Base-by-base conservation (phyloP, 1,140 invertebrate genomes). In the Saccostrea echinata region DNA sequence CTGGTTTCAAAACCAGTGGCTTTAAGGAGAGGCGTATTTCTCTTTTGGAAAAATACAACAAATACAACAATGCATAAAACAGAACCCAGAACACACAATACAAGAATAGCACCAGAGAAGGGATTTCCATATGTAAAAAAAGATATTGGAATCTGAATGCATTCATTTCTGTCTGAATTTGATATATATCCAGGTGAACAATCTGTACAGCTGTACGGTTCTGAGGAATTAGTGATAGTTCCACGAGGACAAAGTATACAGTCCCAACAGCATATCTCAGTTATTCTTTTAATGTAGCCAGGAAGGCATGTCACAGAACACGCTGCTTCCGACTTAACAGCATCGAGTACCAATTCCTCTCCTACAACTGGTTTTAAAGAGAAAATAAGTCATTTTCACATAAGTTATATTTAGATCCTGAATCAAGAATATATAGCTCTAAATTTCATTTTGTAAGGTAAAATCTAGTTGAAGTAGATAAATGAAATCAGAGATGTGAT, bases 161-260 rank as follows among this genome's bases (percentile, higher is more conserved):
- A 96, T 12, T 91, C 86, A 93, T 96, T 96, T 87, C 96, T 95
- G 85, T 95, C 93, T 9, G 93, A 91, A 93, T 88, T 95, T 93
- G 64, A 85, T 71, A 84, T 86, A 89, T 35, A 84, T 24, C 52
- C 53, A 30, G 24, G n/a, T 6, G 91, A 87, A 61, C 92, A 93
- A 0, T 84, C 13, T 24, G 85, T 35, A 76, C 92, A 93, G 35
- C 61, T 83, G 27, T 86, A 86, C 4, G 85, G 64, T 11, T 84
- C 84, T 2, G 84, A 88, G 8, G 27, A 43, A 84, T 88, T 64
- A 30, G 86, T 81, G 2, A 76, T 86, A 64, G 93, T 89, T 86
- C 92, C 92, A 9, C 71, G 83, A 0, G 84, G 51, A 84, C 92
- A 92, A 24, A 61, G n/a, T 24, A 82, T 68, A 84, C 92, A 92